Conservation (phyloP, 1,140 invertebrate species). For the Aporrectodea caliginosa region DNA sequence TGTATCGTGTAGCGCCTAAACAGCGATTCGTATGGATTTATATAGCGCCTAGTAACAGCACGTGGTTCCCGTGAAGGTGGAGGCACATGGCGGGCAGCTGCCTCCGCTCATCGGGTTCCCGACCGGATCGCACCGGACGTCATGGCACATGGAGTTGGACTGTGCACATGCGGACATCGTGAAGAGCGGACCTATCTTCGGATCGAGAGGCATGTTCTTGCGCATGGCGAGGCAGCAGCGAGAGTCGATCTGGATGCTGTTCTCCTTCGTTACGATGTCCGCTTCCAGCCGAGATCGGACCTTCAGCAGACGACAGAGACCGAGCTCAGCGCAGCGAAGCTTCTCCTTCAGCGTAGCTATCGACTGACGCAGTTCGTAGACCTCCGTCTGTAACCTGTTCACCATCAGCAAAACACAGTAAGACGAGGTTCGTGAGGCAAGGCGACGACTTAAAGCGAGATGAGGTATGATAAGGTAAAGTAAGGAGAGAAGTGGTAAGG, state of each 20-base stretch:
- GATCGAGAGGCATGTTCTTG: constrained; percentile 56
- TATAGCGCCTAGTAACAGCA: background rate
- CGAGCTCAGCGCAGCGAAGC: constrained; percentile 58
- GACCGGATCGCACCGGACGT: background rate
- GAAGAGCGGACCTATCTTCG: background rate
- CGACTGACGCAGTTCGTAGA: constrained; percentile 54
- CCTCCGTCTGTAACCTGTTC: constrained; percentile 53
- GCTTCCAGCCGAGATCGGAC: constrained; percentile 68
- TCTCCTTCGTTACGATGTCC: constrained; percentile 82
- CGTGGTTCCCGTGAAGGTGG: background rate
- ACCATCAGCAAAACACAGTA: too few relatives aligned
- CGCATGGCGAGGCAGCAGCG: constrained; percentile 86
- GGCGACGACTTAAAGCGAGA: too few relatives aligned
- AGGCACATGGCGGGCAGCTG: background rate
- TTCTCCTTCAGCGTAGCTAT: constrained; percentile 53
- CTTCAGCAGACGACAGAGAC: constrained; percentile 71
- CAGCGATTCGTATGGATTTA: too few relatives aligned
- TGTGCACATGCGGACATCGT: background rate
- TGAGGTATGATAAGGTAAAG: too few relatives aligned
- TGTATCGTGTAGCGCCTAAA: too few relatives aligned
- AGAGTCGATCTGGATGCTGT: constrained; percentile 83
- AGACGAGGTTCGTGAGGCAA: too few relatives aligned
- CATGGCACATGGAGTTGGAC: background rate
- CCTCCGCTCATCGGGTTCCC: background rate
- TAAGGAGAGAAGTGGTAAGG: too few relatives aligned